Percentiles rank a stretch among this genome's conserved stretches.
Conservation (phyloP, 1,140 invertebrate genomes). For the Drosophila tristis region DNA sequence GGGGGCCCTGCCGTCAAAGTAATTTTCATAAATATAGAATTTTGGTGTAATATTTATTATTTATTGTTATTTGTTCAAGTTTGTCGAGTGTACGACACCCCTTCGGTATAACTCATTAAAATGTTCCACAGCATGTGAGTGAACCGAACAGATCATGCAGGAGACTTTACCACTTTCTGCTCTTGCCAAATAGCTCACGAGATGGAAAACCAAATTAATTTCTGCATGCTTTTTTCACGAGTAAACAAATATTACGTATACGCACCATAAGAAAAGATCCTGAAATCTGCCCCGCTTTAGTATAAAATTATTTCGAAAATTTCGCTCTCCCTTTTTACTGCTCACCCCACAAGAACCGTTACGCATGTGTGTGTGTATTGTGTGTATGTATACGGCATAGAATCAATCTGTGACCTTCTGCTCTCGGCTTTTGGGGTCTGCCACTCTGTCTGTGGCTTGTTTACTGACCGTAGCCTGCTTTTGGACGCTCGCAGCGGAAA, state of each 20-base stretch:
- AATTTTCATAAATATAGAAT: conserved; percentile 31
- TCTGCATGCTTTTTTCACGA: no score
- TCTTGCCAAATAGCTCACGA: not conserved
- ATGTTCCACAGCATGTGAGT: not conserved
- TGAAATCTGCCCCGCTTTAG: conserved; percentile 9
- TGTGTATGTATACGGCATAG: not conserved
- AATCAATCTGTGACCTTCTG: conserved; percentile 36
- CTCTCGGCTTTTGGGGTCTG: conserved; percentile 7
- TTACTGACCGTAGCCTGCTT: conserved; percentile 43
- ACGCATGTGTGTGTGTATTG: not conserved
- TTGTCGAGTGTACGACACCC: no score
- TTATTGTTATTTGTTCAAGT: conserved; percentile 11
- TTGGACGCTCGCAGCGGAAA: conserved; percentile 57
- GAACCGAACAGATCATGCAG: not conserved
- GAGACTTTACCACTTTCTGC: no score
- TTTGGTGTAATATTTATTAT: conserved; percentile 3
- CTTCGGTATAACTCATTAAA: not conserved
- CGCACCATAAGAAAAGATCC: not conserved
- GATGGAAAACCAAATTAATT: not conserved
- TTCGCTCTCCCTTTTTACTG: not conserved
- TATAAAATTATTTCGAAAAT: not conserved
- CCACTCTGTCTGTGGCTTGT: conserved; percentile 33
- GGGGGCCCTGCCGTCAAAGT: not conserved
- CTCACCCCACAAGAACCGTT: not conserved
- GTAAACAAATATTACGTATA: not conserved